Evolutionary conservation across 1,140 invertebrate genomes (phyloP), one percentile per base, ranked within the genome.

Genomic region (Forficula auricularia): DNA sequence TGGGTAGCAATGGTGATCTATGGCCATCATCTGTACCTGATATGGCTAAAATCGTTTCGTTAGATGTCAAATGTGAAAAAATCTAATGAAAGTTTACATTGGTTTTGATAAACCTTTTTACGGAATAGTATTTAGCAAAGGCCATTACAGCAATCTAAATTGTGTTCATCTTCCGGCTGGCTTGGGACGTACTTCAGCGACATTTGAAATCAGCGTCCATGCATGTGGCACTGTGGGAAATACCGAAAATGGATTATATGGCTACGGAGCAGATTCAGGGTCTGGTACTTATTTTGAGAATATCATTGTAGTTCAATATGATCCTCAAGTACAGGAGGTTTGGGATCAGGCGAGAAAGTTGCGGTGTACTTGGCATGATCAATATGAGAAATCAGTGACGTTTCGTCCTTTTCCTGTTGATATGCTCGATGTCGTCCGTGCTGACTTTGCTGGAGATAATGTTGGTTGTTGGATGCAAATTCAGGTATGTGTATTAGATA

Each of bases 381-480:
- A 91, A 47, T 94, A 94, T 55, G 88, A 94, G 63, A 94, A 94
- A 55, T 85, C 87, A 1, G 88, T 94, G 0, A 91, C 88, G 0
- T 94, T 94, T 65, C 64, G 87, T 36, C 87, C 88, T 1, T 92
- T 94, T 72, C 86, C 86, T 1, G 89, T 94, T 1, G 89, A 94
- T 57, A 94, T 92, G 87, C 55, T 94, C 43, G 86, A 94, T 58
- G 86, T 91, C 1, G 87, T 94, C 2, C 63, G 86, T 19, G 87
- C 88, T 2, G 87, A 92, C 52, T 94, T 94, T 55, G 86, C 87
- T 33, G 89, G 89, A 0, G 89, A 94, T 54, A 94, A 94, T 58
- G 86, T 92, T 1, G 87, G 87, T 4, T 94, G 88, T 61, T 90
- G 86, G 86, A 87, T 88, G 83, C 83, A 87, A 52, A 88, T 88